phyloP scores from a whole-genome alignment of 2,888 invertebrate species.

The Parapristionchus giblindavisi region DNA sequence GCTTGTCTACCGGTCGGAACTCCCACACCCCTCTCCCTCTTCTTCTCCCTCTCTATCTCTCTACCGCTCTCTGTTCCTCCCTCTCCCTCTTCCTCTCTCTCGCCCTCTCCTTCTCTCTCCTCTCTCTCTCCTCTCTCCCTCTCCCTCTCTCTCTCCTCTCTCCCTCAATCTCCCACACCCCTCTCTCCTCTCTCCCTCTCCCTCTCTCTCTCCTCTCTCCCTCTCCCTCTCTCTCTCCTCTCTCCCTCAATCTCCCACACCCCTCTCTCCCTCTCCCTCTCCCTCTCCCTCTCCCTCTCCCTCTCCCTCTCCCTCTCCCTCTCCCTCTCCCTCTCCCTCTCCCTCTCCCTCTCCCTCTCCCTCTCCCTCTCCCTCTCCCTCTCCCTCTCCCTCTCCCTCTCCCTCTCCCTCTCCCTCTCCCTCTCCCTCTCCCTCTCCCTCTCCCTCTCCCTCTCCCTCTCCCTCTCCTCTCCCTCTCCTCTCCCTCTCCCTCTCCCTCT shows the following conservation, averaged over 20 bases:
- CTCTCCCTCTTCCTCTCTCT: not conserved
- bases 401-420: too few species aligned
- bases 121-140: not conserved
- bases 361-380: too few species aligned
- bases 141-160: not conserved
- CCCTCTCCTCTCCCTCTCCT: not conserved
- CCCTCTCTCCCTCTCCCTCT: not conserved
- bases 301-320: not conserved
- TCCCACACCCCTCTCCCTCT: not conserved
- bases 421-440: too few species aligned
- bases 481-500: not conserved
- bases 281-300: not conserved
- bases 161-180: not conserved
- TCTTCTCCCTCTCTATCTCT: not conserved
- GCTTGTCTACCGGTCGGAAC: slow-evolving; percentile 18
- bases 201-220: not conserved
- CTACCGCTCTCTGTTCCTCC: too few species aligned
- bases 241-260: not conserved
- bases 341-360: not conserved
- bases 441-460: too few species aligned
- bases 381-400: too few species aligned
- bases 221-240: not conserved
- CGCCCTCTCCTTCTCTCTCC: not conserved
- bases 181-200: not conserved
- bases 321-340: not conserved